phyloP scores from a whole-genome alignment of 1,140 invertebrate species.

The Anadara kagoshimensis region DNA sequence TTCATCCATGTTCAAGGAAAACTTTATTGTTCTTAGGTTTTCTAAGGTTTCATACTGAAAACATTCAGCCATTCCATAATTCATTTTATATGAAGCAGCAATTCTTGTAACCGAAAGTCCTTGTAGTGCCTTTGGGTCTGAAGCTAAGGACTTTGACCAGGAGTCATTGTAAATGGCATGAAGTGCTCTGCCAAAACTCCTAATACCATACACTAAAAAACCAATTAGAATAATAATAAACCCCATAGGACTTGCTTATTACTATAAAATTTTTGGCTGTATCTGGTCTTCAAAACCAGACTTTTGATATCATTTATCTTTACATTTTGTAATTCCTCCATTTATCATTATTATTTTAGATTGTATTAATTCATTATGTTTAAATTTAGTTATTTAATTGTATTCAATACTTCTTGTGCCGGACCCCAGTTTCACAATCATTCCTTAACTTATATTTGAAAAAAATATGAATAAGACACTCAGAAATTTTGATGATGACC shows the following conservation, averaged over 20 bases:
- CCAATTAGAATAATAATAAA: no score
- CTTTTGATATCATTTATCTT: slow-evolving; percentile 12
- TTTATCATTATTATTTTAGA: neutral
- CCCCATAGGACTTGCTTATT: slow-evolving; percentile 11
- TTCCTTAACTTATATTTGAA: no score
- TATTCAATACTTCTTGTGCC: no score
- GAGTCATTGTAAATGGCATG: slow-evolving; percentile 20
- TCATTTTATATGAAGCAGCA: slow-evolving; percentile 27
- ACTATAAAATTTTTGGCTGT: slow-evolving; percentile 2
- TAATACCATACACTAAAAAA: slow-evolving; percentile 24
- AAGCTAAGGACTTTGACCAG: slow-evolving; percentile 9
- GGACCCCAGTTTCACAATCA: no score
- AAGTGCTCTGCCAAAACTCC: slow-evolving; percentile 28
- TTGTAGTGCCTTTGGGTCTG: slow-evolving; percentile 16
- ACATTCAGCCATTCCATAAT: slow-evolving; percentile 27
- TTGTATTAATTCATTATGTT: neutral
- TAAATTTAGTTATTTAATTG: no score
- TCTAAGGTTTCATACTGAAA: slow-evolving; percentile 17
- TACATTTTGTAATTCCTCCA: neutral
- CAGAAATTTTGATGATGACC: no score
- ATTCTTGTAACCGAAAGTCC: slow-evolving; percentile 9
- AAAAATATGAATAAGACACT: no score
- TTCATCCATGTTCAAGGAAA: slow-evolving; percentile 21
- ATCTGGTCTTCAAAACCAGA: slow-evolving; percentile 1
- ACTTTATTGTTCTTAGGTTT: neutral